phyloP scores from a whole-genome alignment of 2,113 vertebrate genomes.

The Gasterosteus nipponicus region DNA sequence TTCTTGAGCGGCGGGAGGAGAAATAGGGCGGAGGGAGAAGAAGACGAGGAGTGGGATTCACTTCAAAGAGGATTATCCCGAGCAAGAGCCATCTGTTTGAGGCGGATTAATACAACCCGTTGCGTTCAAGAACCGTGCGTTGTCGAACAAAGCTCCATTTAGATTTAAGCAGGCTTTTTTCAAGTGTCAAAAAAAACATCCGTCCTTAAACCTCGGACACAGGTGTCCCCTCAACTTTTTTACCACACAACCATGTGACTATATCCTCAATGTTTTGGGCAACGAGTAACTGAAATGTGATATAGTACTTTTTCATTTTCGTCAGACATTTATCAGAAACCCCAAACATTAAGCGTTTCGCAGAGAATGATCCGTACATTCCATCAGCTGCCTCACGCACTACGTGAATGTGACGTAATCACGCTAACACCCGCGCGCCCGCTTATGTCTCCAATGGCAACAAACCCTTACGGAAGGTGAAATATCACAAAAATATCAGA shows the following conservation, averaged over 20 bases:
- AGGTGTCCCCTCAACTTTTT: neutral
- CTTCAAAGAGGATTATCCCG: slow-evolving; percentile 62
- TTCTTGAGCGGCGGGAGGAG: neutral
- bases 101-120: slow-evolving; percentile 12
- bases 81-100: slow-evolving; percentile 57
- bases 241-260: neutral
- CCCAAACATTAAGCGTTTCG: neutral
- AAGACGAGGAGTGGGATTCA: slow-evolving; percentile 31
- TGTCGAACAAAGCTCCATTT: neutral
- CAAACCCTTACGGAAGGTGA: too few species aligned
- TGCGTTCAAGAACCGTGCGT: neutral
- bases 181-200: neutral
- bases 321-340: neutral
- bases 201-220: neutral
- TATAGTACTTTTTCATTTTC: neutral
- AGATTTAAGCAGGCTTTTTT: neutral
- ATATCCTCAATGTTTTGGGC: neutral
- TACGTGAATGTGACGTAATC: slow-evolving; percentile 10
- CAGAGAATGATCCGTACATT: neutral
- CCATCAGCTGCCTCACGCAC: neutral
- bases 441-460: too few species aligned
- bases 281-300: neutral
- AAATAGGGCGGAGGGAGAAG: neutral
- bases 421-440: too few species aligned
- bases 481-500: too few species aligned